Conservation (phyloP, 2,888 invertebrate genomes). For the Cantharis lateralis region DNA sequence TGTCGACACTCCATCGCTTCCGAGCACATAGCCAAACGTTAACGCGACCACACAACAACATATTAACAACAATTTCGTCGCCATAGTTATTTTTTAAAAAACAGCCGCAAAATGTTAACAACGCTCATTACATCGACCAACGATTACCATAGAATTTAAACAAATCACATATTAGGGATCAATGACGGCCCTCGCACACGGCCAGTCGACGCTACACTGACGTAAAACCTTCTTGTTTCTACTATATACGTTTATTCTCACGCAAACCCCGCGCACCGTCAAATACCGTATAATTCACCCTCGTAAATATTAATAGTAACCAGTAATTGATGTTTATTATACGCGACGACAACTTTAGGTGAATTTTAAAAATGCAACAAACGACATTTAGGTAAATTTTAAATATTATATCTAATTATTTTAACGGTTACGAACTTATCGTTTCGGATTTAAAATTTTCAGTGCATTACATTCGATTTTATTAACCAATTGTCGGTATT, state of each 20-base stretch:
- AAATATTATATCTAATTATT: background rate
- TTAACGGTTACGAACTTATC: background rate
- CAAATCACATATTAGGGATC: constrained; percentile 14
- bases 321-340: constrained; percentile 36
- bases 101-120: background rate
- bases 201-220: constrained; percentile 38
- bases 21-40: constrained; percentile 6
- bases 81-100: constrained; percentile 30
- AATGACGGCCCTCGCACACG: constrained; percentile 27
- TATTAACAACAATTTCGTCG: constrained; percentile 27
- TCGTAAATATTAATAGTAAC: constrained; percentile 40
- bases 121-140: background rate
- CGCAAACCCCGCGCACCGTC: constrained; percentile 35
- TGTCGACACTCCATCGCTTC: constrained; percentile 24
- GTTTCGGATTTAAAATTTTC: background rate
- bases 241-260: constrained; percentile 35
- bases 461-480: background rate
- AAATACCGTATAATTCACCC: constrained; percentile 38
- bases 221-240: constrained; percentile 36
- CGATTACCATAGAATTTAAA: background rate
- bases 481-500: background rate
- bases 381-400: background rate
- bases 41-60: constrained; percentile 24
- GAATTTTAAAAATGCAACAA: background rate
- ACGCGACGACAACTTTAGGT: constrained; percentile 2